Percentiles rank a stretch among this genome's conserved stretches.
phyloP scores from a whole-genome alignment of 64 coral and sea anemone genomes.

The Acropora yongei region DNA sequence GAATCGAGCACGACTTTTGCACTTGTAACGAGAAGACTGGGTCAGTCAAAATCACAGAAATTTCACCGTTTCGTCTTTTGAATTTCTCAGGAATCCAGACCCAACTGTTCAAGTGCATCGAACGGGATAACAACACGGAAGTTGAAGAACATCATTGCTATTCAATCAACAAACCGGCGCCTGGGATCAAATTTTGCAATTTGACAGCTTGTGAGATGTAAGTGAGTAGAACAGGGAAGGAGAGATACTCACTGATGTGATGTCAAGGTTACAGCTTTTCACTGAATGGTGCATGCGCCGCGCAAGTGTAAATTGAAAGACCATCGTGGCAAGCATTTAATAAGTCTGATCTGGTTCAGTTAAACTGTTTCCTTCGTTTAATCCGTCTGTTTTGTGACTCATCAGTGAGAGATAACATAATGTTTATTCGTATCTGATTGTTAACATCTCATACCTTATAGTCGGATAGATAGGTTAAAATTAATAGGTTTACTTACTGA shows the following conservation, averaged over 20 bases:
- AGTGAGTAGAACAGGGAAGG: background rate
- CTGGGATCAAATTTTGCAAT: constrained; percentile 48
- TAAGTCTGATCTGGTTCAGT: background rate
- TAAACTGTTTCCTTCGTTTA: background rate
- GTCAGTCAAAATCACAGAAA: background rate
- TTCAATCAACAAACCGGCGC: constrained; percentile 37
- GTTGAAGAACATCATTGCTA: constrained; percentile 48
- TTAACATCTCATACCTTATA: too few relatives aligned
- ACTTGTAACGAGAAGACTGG: too few relatives aligned
- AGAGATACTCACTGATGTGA: too few relatives aligned
- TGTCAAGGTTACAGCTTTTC: too few relatives aligned
- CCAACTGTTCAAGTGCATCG: constrained; percentile 46
- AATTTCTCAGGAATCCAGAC: constrained; percentile 50
- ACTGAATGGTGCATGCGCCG: too few relatives aligned
- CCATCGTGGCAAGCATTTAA: too few relatives aligned
- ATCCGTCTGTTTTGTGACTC: too few relatives aligned
- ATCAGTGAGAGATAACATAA: too few relatives aligned
- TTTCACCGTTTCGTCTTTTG: background rate
- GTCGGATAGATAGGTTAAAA: too few relatives aligned
- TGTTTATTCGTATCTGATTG: too few relatives aligned
- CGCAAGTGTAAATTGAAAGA: too few relatives aligned
- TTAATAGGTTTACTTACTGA: too few relatives aligned
- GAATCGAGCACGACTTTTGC: background rate
- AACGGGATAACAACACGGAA: constrained; percentile 4
- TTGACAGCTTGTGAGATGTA: constrained; percentile 27